Conservation (phyloP, 2,888 invertebrate genomes). For the Phymatocera aterrima region DNA sequence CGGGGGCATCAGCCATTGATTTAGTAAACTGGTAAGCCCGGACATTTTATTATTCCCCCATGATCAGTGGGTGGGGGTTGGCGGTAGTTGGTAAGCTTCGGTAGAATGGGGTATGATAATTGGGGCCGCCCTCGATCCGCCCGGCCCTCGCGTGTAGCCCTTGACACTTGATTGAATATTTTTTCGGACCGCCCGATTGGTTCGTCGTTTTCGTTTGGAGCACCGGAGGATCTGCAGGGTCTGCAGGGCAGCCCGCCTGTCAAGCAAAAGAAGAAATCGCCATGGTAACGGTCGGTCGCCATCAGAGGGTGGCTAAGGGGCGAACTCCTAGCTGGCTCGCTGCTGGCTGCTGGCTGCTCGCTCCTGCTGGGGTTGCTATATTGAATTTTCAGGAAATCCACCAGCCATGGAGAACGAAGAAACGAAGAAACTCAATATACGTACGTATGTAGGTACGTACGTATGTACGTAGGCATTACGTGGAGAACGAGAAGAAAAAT, state of each 20-base stretch:
- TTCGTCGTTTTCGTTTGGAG: conserved; percentile 64
- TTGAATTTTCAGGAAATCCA: conserved; percentile 69
- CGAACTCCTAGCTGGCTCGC: conserved; percentile 23
- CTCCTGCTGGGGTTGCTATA: conserved; percentile 54
- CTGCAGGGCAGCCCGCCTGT: conserved; percentile 66
- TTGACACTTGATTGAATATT: conserved; percentile 74
- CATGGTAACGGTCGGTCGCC: conserved; percentile 69
- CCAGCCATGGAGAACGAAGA: conserved; percentile 19
- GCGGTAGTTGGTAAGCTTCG: neutral
- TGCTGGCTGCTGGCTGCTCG: conserved; percentile 6
- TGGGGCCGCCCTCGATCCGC: conserved; percentile 52
- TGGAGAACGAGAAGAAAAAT: conserved; percentile 14
- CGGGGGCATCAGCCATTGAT: conserved; percentile 69
- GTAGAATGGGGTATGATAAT: conserved; percentile 54
- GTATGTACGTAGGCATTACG: too few species aligned
- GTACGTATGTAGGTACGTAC: too few species aligned
- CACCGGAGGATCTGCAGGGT: too few species aligned
- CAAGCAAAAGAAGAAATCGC: conserved; percentile 72
- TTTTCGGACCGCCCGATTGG: conserved; percentile 73
- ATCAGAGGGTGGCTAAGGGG: conserved; percentile 55
- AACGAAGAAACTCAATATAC: conserved; percentile 10
- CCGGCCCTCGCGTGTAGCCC: conserved; percentile 67
- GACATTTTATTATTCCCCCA: conserved; percentile 73
- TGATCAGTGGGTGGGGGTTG: conserved; percentile 52
- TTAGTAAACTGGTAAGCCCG: conserved; percentile 72